These are phyloP conservation scores for Octopus sinensis DNA, from an alignment of 1,140 invertebrate genomes.

Conservation along the genomic window DNA sequence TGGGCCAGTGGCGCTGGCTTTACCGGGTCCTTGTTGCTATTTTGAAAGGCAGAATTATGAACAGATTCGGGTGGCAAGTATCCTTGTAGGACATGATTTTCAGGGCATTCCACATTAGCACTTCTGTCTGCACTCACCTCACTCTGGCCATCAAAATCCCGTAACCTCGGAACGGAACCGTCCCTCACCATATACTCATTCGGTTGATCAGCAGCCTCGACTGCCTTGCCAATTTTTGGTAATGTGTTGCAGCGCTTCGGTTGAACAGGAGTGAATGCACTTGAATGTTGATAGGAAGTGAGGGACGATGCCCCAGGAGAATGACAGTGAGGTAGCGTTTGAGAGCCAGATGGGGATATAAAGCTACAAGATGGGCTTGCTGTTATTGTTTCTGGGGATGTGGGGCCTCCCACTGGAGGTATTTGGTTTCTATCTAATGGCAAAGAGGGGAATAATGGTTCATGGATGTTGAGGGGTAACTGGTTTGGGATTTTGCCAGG, in stretches of 20 bases:
- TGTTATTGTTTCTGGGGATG: conserved; percentile 20
- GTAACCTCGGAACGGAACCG: conserved; percentile 37
- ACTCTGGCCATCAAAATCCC: conserved; percentile 47
- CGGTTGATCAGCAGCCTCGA: not conserved
- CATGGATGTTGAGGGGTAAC: conserved; percentile 19
- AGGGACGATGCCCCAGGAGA: conserved; percentile 44
- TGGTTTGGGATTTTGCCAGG: conserved; percentile 15
- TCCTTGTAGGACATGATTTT: conserved; percentile 18
- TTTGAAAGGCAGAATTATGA: no score
- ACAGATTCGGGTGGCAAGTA: not conserved
- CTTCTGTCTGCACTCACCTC: conserved; percentile 31
- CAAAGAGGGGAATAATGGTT: conserved; percentile 26
- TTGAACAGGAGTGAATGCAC: conserved; percentile 47
- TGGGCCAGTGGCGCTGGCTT: no score
- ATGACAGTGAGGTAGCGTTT: conserved; percentile 34
- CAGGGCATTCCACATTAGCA: conserved; percentile 10
- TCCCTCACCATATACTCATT: conserved; percentile 19
- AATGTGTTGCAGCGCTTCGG: conserved; percentile 42
- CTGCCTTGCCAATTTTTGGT: conserved; percentile 31
- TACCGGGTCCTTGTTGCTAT: no score
- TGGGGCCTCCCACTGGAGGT: conserved; percentile 27
- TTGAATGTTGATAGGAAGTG: conserved; percentile 36
- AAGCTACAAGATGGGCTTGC: conserved; percentile 33
- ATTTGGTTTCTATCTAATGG: conserved; percentile 29
- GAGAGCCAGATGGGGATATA: conserved; percentile 32